A percentile compares a stretch with the other conserved stretches of the same genome.
Evolutionary conservation across 1,140 invertebrate species (phyloP).

Genomic region (Pissodes strobi): DNA sequence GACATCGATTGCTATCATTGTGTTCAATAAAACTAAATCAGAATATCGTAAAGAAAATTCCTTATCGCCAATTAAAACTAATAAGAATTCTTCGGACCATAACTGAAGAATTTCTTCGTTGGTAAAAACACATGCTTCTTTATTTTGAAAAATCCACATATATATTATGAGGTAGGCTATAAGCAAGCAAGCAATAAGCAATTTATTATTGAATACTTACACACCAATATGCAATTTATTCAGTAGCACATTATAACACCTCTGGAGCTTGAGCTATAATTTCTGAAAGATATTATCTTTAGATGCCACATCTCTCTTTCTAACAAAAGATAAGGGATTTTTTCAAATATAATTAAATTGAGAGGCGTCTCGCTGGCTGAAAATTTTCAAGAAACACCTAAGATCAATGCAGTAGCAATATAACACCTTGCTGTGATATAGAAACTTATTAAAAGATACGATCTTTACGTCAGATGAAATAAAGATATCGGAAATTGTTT

Average conservation of each 20-base stretch:
- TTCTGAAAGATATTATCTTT: conserved; percentile 26
- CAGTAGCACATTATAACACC: conserved; percentile 28
- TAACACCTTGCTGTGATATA: conserved; percentile 20
- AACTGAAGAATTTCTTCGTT: conserved; percentile 14
- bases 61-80: conserved; percentile 36
- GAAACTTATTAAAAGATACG: conserved; percentile 29
- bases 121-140: conserved; percentile 8
- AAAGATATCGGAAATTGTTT: conserved; percentile 3
- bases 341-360: conserved; percentile 25
- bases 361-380: neutral
- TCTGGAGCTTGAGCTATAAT: conserved; percentile 13
- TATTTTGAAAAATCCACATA: conserved; percentile 18
- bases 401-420: conserved; percentile 30
- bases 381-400: conserved; percentile 2
- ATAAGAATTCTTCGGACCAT: conserved; percentile 27
- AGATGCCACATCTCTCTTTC: neutral
- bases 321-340: conserved; percentile 10
- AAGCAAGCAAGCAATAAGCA: too few relatives aligned
- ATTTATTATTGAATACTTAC: conserved; percentile 27
- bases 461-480: conserved; percentile 7
- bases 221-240: conserved; percentile 21
- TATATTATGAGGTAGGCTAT: too few relatives aligned
- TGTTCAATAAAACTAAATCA: conserved; percentile 25
- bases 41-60: conserved; percentile 28
- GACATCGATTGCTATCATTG: conserved; percentile 15